Base-by-base conservation (phyloP, 2,113 vertebrate genomes). In the Drymodes brunneopygia region DNA sequence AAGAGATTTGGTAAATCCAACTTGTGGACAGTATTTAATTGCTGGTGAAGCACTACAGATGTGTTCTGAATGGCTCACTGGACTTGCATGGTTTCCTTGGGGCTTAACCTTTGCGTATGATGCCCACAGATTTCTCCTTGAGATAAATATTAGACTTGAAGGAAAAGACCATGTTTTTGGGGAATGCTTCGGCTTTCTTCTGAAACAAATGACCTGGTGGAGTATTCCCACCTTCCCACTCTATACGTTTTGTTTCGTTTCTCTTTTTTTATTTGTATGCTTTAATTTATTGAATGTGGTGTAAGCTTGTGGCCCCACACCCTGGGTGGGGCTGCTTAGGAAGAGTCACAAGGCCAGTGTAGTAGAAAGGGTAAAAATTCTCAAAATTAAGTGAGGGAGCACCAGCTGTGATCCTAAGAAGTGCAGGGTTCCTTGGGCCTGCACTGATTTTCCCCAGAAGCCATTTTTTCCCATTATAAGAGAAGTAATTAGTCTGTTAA, bases 1-100 rank as follows among this genome's bases (percentile, higher is more conserved):
- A 93, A 93, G 86, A 81, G 67, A 70, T 90, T 88, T 92, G 77
- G 88, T 93, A 70, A 92, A 90, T 74, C 91, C 64, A 23, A 8
- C 40, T 65, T 64, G 84, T 28, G 72, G 70, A 24, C 83, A 57
- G 22, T 72, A 42, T 8, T 45, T 84, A 71, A 60, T 79, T 67
- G 83, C 80, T 90, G 75, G 78, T 6, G 12, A 62, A 78, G 67
- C 86, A 5, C 54, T 44, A 5, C 0, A 2, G 72, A 70, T 66
- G 44, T 31, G 33, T 70, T 50, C 38, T 29, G 15, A 29, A 60
- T 86, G 81, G 70, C 86, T 95, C 69, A 65, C 64, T 81, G 83
- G 40, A 44, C 56, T 50, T 53, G 53, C 23, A 1, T 54, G 54
- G 47, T 58, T 93, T 90, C 71, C 47, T 88, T 58, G 33, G 64